A percentile compares a stretch with the other conserved stretches of the same genome.
These are phyloP conservation scores for Anseranas semipalmata DNA, from an alignment of 2,113 vertebrate species.

Conservation along the genomic window DNA sequence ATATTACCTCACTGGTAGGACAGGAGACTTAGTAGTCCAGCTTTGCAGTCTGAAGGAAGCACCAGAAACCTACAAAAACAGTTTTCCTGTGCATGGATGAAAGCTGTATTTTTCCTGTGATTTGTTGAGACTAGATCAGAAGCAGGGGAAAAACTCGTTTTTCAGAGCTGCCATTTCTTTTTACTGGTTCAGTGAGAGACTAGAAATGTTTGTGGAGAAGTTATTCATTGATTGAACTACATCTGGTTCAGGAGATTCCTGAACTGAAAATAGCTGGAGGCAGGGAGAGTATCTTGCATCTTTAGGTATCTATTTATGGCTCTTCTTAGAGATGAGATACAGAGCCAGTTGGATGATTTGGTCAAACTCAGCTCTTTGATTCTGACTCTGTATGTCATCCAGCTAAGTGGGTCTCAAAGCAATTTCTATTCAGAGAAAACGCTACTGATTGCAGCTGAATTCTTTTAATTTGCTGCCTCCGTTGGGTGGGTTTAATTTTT, in stretches of 20 bases:
- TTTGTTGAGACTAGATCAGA: neutral
- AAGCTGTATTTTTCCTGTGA: neutral
- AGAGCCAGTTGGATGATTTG: neutral
- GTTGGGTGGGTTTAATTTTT: neutral
- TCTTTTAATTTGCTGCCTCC: neutral
- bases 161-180: neutral
- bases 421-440: neutral
- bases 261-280: neutral
- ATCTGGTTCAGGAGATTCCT: neutral
- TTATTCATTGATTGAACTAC: neutral
- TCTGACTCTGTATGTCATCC: neutral
- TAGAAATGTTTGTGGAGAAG: neutral
- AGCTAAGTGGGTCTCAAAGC: neutral
- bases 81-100: neutral
- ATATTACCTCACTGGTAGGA: neutral
- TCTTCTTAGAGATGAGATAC: neutral
- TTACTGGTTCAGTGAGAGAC: neutral
- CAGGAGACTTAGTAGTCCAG: neutral
- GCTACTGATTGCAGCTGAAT: neutral
- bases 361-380: neutral
- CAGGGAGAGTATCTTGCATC: neutral
- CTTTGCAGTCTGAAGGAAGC: neutral
- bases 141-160: neutral
- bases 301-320: neutral
- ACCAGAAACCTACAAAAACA: neutral